These are phyloP conservation scores for Decapterus maruadsi DNA, from an alignment of 2,797 vertebrate species.

Conservation along the genomic window DNA sequence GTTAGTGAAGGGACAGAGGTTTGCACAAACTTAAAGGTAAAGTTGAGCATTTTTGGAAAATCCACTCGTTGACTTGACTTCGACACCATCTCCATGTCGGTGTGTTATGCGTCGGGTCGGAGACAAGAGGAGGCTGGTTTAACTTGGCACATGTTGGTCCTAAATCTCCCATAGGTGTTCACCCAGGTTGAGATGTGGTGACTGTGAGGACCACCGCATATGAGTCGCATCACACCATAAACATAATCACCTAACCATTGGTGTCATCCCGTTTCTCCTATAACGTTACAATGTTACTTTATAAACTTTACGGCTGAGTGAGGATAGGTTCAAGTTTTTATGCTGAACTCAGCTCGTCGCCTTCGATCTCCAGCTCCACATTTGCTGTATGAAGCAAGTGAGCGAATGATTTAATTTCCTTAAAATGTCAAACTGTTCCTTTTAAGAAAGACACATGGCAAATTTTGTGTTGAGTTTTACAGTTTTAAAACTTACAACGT, in stretches of 20 bases:
- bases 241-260: no score
- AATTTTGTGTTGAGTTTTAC: slow-evolving; percentile 7
- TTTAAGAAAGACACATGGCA: neutral
- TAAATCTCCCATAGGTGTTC: no score
- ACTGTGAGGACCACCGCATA: no score
- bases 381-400: neutral
- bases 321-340: neutral
- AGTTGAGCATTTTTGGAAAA: slow-evolving; percentile 18
- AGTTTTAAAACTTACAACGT: slow-evolving; percentile 2
- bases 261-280: no score
- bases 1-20: slow-evolving; percentile 68
- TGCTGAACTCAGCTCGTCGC: neutral
- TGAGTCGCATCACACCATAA: no score
- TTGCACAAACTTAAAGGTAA: slow-evolving; percentile 43
- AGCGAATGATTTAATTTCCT: neutral
- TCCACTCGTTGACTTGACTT: neutral
- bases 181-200: no score
- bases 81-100: neutral
- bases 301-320: neutral
- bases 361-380: neutral
- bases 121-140: neutral
- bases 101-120: neutral
- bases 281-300: no score
- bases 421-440: slow-evolving; percentile 12
- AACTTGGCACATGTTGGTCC: neutral